Base-by-base conservation (phyloP, 1,140 invertebrate species). In the Stegodyphus mimosarum region DNA sequence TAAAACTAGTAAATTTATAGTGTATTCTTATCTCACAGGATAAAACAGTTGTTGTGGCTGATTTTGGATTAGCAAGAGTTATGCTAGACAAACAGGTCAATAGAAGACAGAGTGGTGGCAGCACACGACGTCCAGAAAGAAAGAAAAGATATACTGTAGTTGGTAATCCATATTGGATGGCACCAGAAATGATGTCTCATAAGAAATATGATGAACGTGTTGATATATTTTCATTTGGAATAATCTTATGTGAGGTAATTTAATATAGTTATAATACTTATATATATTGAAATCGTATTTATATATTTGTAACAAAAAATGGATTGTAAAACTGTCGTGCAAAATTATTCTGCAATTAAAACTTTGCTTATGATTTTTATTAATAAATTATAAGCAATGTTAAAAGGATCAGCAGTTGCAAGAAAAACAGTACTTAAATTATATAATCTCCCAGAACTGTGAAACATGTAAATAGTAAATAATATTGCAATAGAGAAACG, bases 91-190 rank as follows among this genome's bases (percentile, higher is more conserved):
- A 63, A 84, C 87, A 87, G 80, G 85, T 80, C 86, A 88, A 71
- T 76, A 13, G 52, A 67, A 81, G 64, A 48, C 33, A 87, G 69
- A 88, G 67, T 86, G 64, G 71, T 89, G 89, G 84, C 5, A 18
- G 5, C 89, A 91, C 85, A 89, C 91, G 87, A 90, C 89, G 92
- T 87, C 91, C 91, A 86, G 93, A 94, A 87, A 90, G 94, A 10
- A 94, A 94, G 87, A 94, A 94, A 88, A 89, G 94, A 49, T 94
- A 93, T 87, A 95, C 94, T 67, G 95, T 97, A 17, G 96, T 98
- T 0, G 97, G 97, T 0, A 97, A 97, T 92, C 97, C 97, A 7
- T 98, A 97, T 90, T 99, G 96, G 97, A 99, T 99, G 97, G 97
- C 97, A 0, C 98, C 98, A 6, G 98, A 99, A 91, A 98, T 98